Percentiles rank a stretch among this genome's conserved stretches.
phyloP scores from a whole-genome alignment of 2,888 invertebrate genomes.

The Nesidiocoris tenuis region DNA sequence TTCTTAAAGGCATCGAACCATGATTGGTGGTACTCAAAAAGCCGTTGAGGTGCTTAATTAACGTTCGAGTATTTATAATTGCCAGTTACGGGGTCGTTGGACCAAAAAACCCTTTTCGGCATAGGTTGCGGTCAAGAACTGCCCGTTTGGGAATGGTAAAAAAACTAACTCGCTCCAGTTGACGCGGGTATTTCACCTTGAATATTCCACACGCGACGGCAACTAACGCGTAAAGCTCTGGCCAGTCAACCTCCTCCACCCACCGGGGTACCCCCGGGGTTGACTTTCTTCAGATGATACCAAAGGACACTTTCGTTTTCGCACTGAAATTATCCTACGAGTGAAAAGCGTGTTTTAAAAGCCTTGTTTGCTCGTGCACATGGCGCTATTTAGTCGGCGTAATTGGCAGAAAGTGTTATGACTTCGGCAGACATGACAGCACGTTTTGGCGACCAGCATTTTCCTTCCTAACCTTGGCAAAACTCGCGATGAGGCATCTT shows the following conservation, averaged over 20 bases:
- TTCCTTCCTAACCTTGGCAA: too few species aligned
- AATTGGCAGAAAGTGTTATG: not conserved
- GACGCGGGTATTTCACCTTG: not conserved
- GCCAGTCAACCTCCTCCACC: too few species aligned
- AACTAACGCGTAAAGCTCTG: not conserved
- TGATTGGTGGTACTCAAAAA: not conserved
- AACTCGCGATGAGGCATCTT: too few species aligned
- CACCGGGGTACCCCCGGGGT: not conserved
- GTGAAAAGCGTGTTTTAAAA: not conserved
- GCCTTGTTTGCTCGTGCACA: not conserved
- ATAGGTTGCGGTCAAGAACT: not conserved
- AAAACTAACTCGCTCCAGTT: not conserved
- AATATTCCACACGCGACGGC: not conserved
- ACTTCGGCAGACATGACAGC: too few species aligned
- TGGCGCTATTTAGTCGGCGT: not conserved
- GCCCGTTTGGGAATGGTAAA: not conserved
- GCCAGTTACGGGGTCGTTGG: not conserved
- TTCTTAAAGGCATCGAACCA: not conserved
- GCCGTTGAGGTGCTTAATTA: not conserved
- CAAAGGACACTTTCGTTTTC: not conserved
- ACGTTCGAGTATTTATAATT: not conserved
- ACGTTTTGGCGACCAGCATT: too few species aligned
- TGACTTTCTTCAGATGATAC: not conserved
- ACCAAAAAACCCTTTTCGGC: not conserved
- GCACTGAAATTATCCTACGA: not conserved